Conservation (phyloP, 2,113 vertebrate species). For the Ivindomyrus marchei region DNA sequence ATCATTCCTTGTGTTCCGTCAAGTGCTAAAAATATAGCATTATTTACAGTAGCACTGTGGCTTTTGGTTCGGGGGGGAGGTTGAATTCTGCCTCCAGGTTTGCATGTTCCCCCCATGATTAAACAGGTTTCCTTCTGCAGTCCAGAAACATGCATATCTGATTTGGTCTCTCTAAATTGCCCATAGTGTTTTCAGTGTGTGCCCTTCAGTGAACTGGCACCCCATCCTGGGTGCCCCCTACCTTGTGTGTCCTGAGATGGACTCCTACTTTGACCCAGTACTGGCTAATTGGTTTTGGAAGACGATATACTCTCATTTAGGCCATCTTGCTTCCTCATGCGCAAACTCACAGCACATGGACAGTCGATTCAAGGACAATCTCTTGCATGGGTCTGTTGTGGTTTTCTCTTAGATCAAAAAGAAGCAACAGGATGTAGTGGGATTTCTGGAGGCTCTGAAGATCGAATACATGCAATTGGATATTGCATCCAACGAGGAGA, state of each 20-base stretch:
- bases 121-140: background rate
- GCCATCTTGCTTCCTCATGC: background rate
- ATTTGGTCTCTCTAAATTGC: background rate
- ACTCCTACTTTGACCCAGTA: background rate
- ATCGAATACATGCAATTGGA: slow-evolving; percentile 88
- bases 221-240: background rate
- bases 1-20: background rate
- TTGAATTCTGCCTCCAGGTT: background rate
- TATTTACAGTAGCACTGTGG: background rate
- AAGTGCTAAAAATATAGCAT: background rate
- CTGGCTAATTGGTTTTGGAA: background rate
- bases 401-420: slow-evolving; percentile 81
- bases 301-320: background rate
- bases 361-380: background rate
- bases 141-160: background rate
- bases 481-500: slow-evolving; percentile 91
- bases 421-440: slow-evolving; percentile 96
- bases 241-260: background rate
- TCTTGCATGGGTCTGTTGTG: background rate
- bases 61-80: background rate
- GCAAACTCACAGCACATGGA: background rate
- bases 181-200: background rate
- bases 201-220: background rate
- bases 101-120: background rate
- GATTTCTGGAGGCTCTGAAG: slow-evolving; percentile 89